Evolutionary conservation across 2,113 vertebrate species (phyloP).

Genomic region (Trichomycterus rosablanca): DNA sequence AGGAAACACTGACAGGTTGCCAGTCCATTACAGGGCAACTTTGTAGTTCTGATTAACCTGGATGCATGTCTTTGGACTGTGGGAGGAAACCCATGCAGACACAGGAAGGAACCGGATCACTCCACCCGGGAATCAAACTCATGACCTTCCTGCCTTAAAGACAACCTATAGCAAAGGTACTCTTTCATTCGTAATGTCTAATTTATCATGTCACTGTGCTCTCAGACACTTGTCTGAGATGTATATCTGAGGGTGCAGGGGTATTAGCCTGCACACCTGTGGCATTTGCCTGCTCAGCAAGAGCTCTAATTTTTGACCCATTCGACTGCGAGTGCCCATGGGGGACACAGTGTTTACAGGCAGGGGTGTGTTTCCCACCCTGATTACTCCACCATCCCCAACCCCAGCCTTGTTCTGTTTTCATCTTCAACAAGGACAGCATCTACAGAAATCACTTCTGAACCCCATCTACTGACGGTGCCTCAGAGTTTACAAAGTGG

Average conservation of each 20-base stretch:
- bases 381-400: constrained; percentile 73
- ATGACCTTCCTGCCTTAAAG: no score
- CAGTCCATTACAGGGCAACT: no score
- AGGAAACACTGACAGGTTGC: no score
- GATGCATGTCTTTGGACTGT: no score
- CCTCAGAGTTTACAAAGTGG: constrained; percentile 42
- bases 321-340: constrained; percentile 78
- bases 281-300: constrained; percentile 79
- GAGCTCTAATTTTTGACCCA: constrained; percentile 85
- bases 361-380: constrained; percentile 76
- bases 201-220: neutral
- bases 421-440: constrained; percentile 80
- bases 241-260: constrained; percentile 58
- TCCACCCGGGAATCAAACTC: no score
- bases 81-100: no score
- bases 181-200: no score
- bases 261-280: constrained; percentile 87
- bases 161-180: no score
- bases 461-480: constrained; percentile 66
- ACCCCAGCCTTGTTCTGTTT: constrained; percentile 45
- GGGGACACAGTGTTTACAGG: constrained; percentile 66
- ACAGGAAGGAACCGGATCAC: no score
- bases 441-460: constrained; percentile 86
- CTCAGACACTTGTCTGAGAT: constrained; percentile 22
- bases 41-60: no score